Evolutionary conservation across 2,888 invertebrate species (phyloP).

Genomic region (Tethea ocularis): DNA sequence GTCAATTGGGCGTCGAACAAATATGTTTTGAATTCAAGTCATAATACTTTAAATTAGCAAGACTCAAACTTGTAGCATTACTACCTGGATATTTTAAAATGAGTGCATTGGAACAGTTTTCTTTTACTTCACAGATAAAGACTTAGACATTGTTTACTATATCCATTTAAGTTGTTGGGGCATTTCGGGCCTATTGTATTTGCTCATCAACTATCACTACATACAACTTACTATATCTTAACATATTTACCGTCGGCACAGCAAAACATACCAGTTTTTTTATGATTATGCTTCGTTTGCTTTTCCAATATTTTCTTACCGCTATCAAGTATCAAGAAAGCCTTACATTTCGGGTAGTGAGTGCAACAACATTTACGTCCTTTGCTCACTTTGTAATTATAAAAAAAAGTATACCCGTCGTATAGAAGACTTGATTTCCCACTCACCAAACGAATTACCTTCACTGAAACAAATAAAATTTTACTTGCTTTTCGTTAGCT

Average conservation of each 20-base stretch:
- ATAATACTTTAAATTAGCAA: too few species aligned
- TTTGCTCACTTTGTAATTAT: slow-evolving; percentile 20
- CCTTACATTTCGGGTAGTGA: slow-evolving; percentile 38
- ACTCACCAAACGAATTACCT: slow-evolving; percentile 26
- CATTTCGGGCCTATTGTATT: too few species aligned
- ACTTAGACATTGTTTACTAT: too few species aligned
- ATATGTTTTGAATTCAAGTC: too few species aligned
- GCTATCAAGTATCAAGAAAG: slow-evolving; percentile 26
- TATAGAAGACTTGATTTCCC: slow-evolving; percentile 33
- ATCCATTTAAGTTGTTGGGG: too few species aligned
- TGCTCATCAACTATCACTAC: too few species aligned
- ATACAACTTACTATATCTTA: slow-evolving; percentile 17
- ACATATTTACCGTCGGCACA: slow-evolving; percentile 33
- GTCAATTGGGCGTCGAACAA: too few species aligned
- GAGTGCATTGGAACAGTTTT: too few species aligned
- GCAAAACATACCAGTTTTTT: slow-evolving; percentile 18
- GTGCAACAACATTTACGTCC: slow-evolving; percentile 43
- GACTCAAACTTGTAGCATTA: too few species aligned
- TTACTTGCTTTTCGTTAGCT: slow-evolving; percentile 5
- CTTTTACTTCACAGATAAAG: too few species aligned
- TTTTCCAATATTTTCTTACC: slow-evolving; percentile 13
- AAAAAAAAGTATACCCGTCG: slow-evolving; percentile 38
- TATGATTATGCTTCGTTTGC: slow-evolving; percentile 32
- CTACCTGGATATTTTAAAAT: too few species aligned
- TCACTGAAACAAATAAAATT: slow-evolving; percentile 25